Percentiles rank a stretch among this genome's conserved stretches.
phyloP scores from a whole-genome alignment of 53 echinoderm and acorn worm genomes.

The Zoroaster sp. region DNA sequence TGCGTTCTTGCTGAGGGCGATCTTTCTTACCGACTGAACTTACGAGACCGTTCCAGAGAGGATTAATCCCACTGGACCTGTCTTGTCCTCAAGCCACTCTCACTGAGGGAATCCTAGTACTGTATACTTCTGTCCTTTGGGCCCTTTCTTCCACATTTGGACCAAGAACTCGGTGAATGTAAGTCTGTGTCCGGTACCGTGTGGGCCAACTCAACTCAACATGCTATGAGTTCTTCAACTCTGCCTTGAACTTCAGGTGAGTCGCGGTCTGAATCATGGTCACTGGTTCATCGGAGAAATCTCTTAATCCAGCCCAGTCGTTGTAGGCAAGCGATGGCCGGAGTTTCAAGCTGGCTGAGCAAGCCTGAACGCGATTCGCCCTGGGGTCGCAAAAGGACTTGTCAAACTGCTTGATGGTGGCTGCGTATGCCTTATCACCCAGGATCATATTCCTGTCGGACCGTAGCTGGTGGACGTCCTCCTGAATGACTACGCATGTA shows the following conservation, averaged over 20 bases:
- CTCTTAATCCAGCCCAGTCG: conserved; percentile 25
- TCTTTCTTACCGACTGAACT: background rate
- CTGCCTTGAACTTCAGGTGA: background rate
- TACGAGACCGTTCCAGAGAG: background rate
- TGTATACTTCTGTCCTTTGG: conserved; percentile 25
- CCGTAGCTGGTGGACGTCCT: background rate
- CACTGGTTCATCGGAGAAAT: conserved; percentile 28
- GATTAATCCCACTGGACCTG: conserved; percentile 26
- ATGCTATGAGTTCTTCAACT: conserved; percentile 16
- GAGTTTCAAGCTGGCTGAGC: conserved; percentile 2
- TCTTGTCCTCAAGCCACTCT: conserved; percentile 22
- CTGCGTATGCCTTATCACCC: conserved; percentile 7
- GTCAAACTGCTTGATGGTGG: conserved; percentile 18
- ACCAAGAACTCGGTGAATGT: background rate
- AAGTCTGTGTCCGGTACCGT: conserved; percentile 23
- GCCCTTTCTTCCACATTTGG: conserved; percentile 4
- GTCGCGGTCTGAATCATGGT: conserved; percentile 6
- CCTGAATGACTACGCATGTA: conserved; percentile 26
- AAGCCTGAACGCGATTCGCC: conserved; percentile 14
- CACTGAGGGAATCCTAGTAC: background rate
- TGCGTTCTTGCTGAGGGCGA: background rate
- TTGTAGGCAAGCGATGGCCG: background rate
- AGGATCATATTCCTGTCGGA: conserved; percentile 37
- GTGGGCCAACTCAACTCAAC: background rate
- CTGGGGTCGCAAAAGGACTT: conserved; percentile 16